Evolutionary conservation across 2,888 invertebrate genomes (phyloP), one percentile per base, ranked within the genome.

Genomic region (Leptinotarsa rubiginosa): DNA sequence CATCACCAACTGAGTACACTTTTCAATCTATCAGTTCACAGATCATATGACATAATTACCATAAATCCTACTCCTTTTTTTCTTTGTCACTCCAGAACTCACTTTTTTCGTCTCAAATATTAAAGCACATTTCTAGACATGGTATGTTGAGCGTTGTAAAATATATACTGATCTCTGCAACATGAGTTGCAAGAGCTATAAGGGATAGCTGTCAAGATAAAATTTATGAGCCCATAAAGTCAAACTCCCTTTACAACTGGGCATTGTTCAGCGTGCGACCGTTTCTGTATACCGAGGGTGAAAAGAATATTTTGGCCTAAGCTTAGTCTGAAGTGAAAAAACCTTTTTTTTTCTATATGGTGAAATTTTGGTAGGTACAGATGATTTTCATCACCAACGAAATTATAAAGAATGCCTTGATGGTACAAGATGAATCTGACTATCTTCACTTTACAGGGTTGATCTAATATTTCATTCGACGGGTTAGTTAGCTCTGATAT

Each of bases 161-260:
- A 82, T 79, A 81, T 80, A 78, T 79, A 85, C 86, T 86, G 85
- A 85, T 84, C 84, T 81, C 82, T 81, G 82, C 80, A 83, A 82
- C 83, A 83, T 83, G 84, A 82, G 85, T 84, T 85, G 85, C 86
- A 56, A 47, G 25, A 41, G 64, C 74, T 65, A 64, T 69, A 73
- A 75, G 75, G 75, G 75, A 75, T 70, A 67, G 72, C 88, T 89
- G 89, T 88, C 88, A 89, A 87, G 87, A 87, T 85, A 88, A 89
- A 89, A 90, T 90, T 90, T 90, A 90, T 89, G 86, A 69, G 86
- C 86, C 84, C 80, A 77, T 82, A 78, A 82, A 82, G 78, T 82
- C 82, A 82, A 82, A 84, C 83, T 84, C 85, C 85, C 84, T 84
- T 82, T 83, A 79, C 78, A 81, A 77, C 80, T 70, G 49, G 75